A percentile compares a stretch with the other conserved stretches of the same genome.
Evolutionary conservation across 2,113 vertebrate genomes (phyloP).

Genomic region (Verasper variegatus): DNA sequence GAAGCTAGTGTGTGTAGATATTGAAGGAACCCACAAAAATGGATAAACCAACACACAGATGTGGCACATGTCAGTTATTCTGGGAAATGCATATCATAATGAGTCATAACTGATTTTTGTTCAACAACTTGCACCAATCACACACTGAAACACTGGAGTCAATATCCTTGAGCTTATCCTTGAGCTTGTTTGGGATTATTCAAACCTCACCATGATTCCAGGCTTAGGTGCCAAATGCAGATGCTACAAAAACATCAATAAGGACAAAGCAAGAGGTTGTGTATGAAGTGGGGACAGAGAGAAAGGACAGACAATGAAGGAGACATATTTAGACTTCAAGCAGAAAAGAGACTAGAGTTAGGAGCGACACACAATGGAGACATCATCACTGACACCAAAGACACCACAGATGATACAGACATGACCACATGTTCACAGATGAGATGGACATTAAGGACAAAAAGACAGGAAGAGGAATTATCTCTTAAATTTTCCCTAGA

Average conservation of each 20-base stretch:
- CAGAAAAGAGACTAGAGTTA: background rate
- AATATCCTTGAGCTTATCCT: background rate
- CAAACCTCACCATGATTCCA: background rate
- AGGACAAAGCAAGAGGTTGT: background rate
- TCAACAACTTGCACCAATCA: background rate
- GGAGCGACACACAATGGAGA: slow-evolving; percentile 12
- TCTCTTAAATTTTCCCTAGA: slow-evolving; percentile 28
- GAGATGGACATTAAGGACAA: background rate
- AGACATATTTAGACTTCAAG: no score
- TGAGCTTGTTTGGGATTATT: background rate
- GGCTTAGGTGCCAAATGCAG: background rate
- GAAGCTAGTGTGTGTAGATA: no score
- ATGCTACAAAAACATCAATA: background rate
- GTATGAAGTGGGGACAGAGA: background rate
- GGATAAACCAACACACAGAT: no score
- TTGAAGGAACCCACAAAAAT: no score
- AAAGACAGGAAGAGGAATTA: background rate
- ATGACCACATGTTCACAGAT: background rate
- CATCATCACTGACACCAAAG: slow-evolving; percentile 8
- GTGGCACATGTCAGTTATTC: background rate
- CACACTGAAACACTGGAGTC: background rate
- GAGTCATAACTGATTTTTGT: background rate
- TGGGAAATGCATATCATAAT: background rate
- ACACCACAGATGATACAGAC: background rate
- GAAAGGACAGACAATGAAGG: background rate